Base-by-base conservation (phyloP, 2,797 vertebrate species). In the Melanotaenia trifasciata region DNA sequence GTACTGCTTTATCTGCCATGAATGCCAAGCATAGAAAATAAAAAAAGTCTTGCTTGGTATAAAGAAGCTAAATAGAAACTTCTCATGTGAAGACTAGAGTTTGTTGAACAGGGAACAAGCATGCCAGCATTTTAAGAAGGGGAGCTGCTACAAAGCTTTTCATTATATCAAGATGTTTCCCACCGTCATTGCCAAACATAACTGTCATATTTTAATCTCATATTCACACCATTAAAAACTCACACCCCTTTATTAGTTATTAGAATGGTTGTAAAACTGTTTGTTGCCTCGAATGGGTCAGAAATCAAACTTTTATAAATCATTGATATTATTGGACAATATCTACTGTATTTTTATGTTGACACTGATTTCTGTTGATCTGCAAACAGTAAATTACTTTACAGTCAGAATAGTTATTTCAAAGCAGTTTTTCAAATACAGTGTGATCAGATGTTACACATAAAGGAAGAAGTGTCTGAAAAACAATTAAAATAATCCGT, bases 11-110 rank as follows among this genome's bases (percentile, higher is more conserved):
- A 66, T 79, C 47, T 58, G n/a, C 10, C 14, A 11, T 11, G 54
- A 78, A 80, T 58, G 60, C 33, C 53, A 72, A 24, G 58, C 60
- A 33, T 58, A 18, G 51, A 81, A 88, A 76, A 87, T 79, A 85
- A 80, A 5, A 85, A 80, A 5, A 28, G 24, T 11, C 65, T 51
- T 80, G 62, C 78, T 60, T 70, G 43, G 40, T 11, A 5, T 35
- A 40, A 70, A 80, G 70, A 73, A n/a, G 8, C 74, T 32, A 75
- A 73, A 58, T 58, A 50, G 33, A 66, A 81, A 47, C 57, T 67
- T 85, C 77, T 77, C 74, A 67, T 87, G 79, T 77, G 77, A 89
- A 78, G 22, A 1, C 83, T 26, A 57, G 20, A 67, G 64, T 66
- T 30, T 67, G 36, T 7, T 82, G 59, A 76, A 76, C 35, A 35